phyloP scores from a whole-genome alignment of 2,888 invertebrate genomes.

The Limnephilus marmoratus region DNA sequence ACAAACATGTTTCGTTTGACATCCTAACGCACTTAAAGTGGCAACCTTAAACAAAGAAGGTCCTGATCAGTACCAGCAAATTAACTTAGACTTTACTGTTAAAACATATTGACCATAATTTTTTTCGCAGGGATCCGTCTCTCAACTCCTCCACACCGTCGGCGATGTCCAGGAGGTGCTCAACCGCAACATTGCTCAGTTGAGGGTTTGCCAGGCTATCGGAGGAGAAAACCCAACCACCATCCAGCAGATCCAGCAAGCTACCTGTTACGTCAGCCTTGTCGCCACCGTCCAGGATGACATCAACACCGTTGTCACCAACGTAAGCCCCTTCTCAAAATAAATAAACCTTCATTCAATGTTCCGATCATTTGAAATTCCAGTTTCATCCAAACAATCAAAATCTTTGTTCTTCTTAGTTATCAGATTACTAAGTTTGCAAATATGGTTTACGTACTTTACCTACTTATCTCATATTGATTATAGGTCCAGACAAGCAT shows the following conservation, averaged over 20 bases:
- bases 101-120: not conserved
- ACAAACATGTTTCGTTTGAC: not conserved
- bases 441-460: not conserved
- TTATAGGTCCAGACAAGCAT: slow-evolving; percentile 10
- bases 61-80: not conserved
- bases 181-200: slow-evolving; percentile 11
- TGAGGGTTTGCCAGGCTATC: slow-evolving; percentile 48
- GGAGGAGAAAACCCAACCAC: slow-evolving; percentile 55
- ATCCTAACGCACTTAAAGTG: no score
- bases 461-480: not conserved
- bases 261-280: slow-evolving; percentile 49
- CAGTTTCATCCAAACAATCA: not conserved
- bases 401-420: not conserved
- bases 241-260: slow-evolving; percentile 46
- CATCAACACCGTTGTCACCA: not conserved
- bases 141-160: slow-evolving; percentile 38
- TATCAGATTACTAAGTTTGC: not conserved
- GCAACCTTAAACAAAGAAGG: not conserved
- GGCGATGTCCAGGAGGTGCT: slow-evolving; percentile 25
- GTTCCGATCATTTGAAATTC: no score
- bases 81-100: not conserved
- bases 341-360: not conserved
- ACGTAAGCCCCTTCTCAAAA: slow-evolving; percentile 31
- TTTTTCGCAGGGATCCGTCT: slow-evolving; percentile 44
- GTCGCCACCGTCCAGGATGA: slow-evolving; percentile 29